These are phyloP conservation scores for Aethina tumida DNA, from an alignment of 1,140 invertebrate species.

Conservation along the genomic window DNA sequence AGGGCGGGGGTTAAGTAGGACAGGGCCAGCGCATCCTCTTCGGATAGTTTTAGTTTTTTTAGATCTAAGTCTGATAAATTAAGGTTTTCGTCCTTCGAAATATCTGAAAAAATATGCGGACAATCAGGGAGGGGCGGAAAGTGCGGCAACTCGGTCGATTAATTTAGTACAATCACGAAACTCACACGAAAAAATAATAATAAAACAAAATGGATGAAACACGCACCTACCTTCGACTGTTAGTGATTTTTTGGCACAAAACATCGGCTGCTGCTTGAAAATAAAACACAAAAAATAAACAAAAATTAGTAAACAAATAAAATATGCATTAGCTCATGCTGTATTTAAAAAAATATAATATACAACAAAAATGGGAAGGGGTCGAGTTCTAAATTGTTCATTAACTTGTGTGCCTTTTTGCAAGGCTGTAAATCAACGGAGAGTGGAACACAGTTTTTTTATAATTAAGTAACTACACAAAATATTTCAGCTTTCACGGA, in stretches of 20 bases:
- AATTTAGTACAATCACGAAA: constrained; percentile 3
- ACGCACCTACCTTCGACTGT: constrained; percentile 27
- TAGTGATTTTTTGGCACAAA: constrained; percentile 34
- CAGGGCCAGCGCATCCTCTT: constrained; percentile 52
- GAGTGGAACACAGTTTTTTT: too few species aligned
- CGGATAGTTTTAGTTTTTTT: constrained; percentile 50
- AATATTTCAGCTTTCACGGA: too few species aligned
- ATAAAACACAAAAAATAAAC: constrained; percentile 28
- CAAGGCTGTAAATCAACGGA: too few species aligned
- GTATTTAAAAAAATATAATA: constrained; percentile 7
- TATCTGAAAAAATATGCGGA: constrained; percentile 29
- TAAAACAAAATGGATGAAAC: constrained; percentile 13
- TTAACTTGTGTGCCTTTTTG: too few species aligned
- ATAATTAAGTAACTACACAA: too few species aligned
- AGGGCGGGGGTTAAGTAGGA: constrained; percentile 53
- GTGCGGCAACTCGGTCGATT: too few species aligned
- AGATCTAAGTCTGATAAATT: constrained; percentile 54
- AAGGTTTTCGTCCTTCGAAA: constrained; percentile 39
- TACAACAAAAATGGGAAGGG: background rate
- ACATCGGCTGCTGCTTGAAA: constrained; percentile 33
- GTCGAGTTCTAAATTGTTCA: too few species aligned
- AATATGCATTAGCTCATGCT: constrained; percentile 10
- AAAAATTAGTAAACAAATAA: constrained; percentile 28
- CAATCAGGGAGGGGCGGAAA: too few species aligned
- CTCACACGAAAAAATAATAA: too few species aligned